Base-by-base conservation (phyloP, 2,888 invertebrate genomes). In the Leucophenga maculata region DNA sequence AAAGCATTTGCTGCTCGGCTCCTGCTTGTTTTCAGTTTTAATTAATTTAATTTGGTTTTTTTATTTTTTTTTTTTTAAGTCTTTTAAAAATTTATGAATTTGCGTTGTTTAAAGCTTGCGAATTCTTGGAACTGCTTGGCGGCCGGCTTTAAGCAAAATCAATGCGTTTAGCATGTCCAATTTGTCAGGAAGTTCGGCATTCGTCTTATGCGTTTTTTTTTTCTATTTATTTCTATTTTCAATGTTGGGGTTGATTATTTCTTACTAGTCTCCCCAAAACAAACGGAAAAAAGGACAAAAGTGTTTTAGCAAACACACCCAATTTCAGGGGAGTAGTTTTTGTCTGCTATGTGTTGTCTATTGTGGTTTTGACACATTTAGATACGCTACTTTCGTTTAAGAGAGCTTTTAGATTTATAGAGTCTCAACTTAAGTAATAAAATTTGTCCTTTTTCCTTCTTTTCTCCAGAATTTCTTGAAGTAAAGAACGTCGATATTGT, bases 11-110 rank as follows among this genome's bases (percentile, higher is more conserved):
- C 39, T 39, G 11, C 39, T 32, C 32, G 26, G 11, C 14, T n/a
- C 32, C 32, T 44, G 16, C 14, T 50, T 64, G 62, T 64, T 64
- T 48, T 64, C 32, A 59, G 22, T 64, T 64, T 64, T 48, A 64
- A 64, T 64, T 64, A 48, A 64, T 8, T 60, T 64, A 46, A 13
- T 46, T 46, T 46, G 3, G 3, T 46, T 13, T 46, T 46, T 46
- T 46, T 13, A 4, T 46, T 13, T 39, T 50, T 50, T 18, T 50
- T 50, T 50, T 13, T 18, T 16, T 18, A 48, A 48, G 6, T 8
- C 11, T 50, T 50, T 50, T 39, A 39, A 39, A 32, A 32, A 39
- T 39, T 39, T 39, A 39, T 39, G 39, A 39, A 39, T 6, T 39
- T 39, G 8, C 11, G 11, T 39, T 8, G 9, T 6, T 39, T 39